Evolutionary conservation across 2,888 invertebrate species (phyloP), one percentile per base, ranked within the genome.

Genomic region (Iselma pallidipennis): DNA sequence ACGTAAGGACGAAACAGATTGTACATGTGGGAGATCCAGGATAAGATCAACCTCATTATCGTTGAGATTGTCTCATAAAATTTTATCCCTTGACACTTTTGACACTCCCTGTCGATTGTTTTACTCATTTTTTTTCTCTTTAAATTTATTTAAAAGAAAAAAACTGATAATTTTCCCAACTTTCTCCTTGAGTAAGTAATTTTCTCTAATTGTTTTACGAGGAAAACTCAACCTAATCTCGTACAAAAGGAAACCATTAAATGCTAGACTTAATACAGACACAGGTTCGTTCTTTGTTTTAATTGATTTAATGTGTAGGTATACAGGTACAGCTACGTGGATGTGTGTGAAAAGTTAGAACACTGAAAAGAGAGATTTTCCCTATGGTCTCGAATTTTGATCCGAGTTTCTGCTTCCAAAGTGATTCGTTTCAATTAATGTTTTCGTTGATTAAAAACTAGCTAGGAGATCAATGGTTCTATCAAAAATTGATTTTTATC

Each of bases 361-460:
- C n/a, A n/a, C n/a, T 69, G 64, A 66, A 71, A 68, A 69, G 70
- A 62, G 68, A 59, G 71, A 67, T 67, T 71, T 74, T 73, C 72
- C 71, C 72, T 69, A 73, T 69, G n/a, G n/a, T 66, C 66, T 66
- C 68, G 62, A 67, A 65, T 66, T 67, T 65, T 61, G 61, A 64
- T 65, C 64, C 7, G 9, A 65, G 67, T 68, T 71, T 53, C 58
- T 67, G 63, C 51, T 59, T 33, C 19, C 61, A 68, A 69, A 72
- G 69, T 69, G 71, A 74, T 73, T 71, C 73, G 71, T 73, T 75
- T 75, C 75, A 75, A 75, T 76, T 74, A 76, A 68, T 61, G 60
- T 49, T 55, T 25, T 19, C 21, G 25, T 49, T n/a, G 48, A 57
- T 45, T 62, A n/a, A n/a, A n/a, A n/a, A n/a, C n/a, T n/a, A n/a